A percentile compares a stretch with the other conserved stretches of the same genome.
Conservation (phyloP, 2,888 invertebrate genomes). For the Diaprepes abbreviatus region DNA sequence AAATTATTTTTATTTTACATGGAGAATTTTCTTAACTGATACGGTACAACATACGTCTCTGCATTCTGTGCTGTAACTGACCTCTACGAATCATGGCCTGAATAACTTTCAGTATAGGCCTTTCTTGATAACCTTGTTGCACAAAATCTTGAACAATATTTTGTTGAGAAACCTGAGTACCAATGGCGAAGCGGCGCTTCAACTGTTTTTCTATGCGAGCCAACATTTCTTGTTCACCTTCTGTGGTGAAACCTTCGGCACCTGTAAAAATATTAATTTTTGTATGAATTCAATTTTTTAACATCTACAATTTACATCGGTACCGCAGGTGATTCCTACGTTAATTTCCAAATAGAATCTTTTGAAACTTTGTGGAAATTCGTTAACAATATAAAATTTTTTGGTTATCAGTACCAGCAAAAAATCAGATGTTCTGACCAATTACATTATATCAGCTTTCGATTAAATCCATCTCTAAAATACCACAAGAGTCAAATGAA, state of each 20-base stretch:
- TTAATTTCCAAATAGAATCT: too few species aligned
- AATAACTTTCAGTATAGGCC: constrained; percentile 90
- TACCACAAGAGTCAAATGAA: too few species aligned
- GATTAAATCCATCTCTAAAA: too few species aligned
- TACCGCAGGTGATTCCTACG: too few species aligned
- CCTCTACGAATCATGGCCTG: constrained; percentile 95
- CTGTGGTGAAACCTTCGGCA: constrained; percentile 97
- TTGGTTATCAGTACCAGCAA: too few species aligned
- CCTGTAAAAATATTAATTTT: constrained; percentile 77
- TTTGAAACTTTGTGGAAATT: too few species aligned
- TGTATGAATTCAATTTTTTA: too few species aligned
- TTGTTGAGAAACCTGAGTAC: constrained; percentile 96
- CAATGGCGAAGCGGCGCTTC: constrained; percentile 93
- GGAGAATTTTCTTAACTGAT: constrained; percentile 80
- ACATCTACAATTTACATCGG: too few species aligned
- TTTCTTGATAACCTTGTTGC: constrained; percentile 88
- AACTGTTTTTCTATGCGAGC: constrained; percentile 93
- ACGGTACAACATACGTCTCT: constrained; percentile 96
- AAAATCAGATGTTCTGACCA: too few species aligned
- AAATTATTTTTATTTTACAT: too few species aligned
- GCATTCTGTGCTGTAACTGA: constrained; percentile 95
- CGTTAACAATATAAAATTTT: too few species aligned
- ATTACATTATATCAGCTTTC: too few species aligned
- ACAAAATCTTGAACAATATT: constrained; percentile 91
- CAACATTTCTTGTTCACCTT: constrained; percentile 93